These are phyloP conservation scores for Rhagophthalmus giganteus DNA, from an alignment of 2,888 invertebrate species.

Conservation along the genomic window DNA sequence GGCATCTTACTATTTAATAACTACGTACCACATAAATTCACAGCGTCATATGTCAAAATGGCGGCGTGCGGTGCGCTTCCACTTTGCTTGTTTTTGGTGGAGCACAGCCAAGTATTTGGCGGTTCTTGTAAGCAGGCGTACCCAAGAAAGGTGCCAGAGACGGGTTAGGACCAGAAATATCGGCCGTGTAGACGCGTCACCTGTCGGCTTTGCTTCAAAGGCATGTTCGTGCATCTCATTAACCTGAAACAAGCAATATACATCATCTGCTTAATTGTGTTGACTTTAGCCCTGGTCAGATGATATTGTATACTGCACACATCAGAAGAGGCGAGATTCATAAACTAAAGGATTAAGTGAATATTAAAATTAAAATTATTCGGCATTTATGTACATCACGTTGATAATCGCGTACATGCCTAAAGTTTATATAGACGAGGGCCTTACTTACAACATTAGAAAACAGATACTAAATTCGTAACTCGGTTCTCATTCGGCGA, in stretches of 20 bases:
- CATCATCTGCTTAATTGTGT: constrained; percentile 40
- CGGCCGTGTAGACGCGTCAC: constrained; percentile 41
- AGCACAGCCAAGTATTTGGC: constrained; percentile 44
- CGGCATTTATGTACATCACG: too few species aligned
- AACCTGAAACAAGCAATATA: constrained; percentile 41
- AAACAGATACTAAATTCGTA: too few species aligned
- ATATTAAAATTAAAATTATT: constrained; percentile 10
- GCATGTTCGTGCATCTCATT: constrained; percentile 44
- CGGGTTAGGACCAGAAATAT: constrained; percentile 44
- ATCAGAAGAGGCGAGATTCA: constrained; percentile 15
- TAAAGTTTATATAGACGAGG: too few species aligned
- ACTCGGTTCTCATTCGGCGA: too few species aligned
- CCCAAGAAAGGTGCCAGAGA: constrained; percentile 43
- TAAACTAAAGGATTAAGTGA: constrained; percentile 14
- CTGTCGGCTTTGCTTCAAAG: constrained; percentile 46
- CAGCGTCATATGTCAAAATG: constrained; percentile 48
- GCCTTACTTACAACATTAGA: too few species aligned
- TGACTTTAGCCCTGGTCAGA: constrained; percentile 27
- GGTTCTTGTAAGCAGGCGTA: constrained; percentile 35
- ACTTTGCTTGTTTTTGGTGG: constrained; percentile 48
- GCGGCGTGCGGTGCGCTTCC: constrained; percentile 33
- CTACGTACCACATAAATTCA: constrained; percentile 47
- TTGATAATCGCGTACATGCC: too few species aligned
- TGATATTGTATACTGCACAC: constrained; percentile 23
- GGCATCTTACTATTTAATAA: constrained; percentile 49